Evolutionary conservation across 2,888 invertebrate genomes (phyloP).

Genomic region (Andrena bicolor): DNA sequence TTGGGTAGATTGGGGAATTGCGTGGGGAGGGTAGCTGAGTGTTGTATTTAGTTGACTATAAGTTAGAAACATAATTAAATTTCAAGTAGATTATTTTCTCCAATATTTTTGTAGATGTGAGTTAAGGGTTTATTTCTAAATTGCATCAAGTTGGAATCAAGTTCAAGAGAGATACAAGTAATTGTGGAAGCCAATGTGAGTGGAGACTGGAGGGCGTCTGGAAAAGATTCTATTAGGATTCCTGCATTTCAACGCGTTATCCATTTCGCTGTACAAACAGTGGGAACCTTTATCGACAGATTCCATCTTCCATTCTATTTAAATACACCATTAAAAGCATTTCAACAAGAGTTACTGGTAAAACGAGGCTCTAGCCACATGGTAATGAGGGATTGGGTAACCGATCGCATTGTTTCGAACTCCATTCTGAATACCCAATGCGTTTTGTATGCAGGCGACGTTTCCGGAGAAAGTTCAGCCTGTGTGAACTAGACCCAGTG

Average conservation of each 20-base stretch:
- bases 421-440: constrained; percentile 4
- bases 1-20: no score
- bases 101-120: no score
- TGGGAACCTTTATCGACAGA: constrained; percentile 27
- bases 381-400: constrained; percentile 37
- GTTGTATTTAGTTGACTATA: no score
- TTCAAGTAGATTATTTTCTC: no score
- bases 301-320: constrained; percentile 25
- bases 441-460: constrained; percentile 13
- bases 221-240: constrained; percentile 2
- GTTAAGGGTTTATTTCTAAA: no score
- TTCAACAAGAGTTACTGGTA: neutral
- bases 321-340: neutral
- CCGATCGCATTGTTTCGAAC: constrained; percentile 30
- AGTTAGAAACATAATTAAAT: no score
- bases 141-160: no score
- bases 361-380: neutral
- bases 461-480: constrained; percentile 45
- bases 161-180: no score
- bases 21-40: no score
- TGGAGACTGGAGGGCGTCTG: neutral
- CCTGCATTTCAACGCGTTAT: neutral
- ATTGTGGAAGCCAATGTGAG: neutral
- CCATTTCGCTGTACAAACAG: constrained; percentile 26
- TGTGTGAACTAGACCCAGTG: constrained; percentile 33